phyloP scores from a whole-genome alignment of 2,113 vertebrate genomes.

The Atlantisia rogersi region DNA sequence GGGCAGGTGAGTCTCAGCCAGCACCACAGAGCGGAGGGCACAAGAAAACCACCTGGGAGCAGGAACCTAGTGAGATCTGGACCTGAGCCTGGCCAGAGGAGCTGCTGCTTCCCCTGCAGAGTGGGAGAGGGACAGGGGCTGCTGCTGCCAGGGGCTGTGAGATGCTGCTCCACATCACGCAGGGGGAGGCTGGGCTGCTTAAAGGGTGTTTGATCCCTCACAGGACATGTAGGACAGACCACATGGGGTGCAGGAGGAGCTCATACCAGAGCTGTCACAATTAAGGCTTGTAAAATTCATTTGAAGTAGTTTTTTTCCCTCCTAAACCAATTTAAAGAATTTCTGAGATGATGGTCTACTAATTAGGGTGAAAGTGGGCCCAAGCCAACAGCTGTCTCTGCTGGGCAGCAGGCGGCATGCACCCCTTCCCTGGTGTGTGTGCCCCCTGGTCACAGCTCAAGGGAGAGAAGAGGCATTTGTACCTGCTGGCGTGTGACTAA shows the following conservation, averaged over 20 bases:
- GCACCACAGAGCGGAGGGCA: background rate
- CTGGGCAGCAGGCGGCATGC: background rate
- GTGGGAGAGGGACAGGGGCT: background rate
- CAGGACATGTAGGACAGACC: background rate
- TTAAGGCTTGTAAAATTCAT: background rate
- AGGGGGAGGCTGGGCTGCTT: background rate
- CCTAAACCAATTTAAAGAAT: background rate
- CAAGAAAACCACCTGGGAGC: background rate
- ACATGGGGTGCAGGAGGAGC: rapidly evolving
- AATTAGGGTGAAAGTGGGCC: background rate
- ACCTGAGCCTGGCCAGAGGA: rapidly evolving
- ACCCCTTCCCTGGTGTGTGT: background rate
- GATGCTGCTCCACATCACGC: rapidly evolving
- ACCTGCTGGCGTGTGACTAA: background rate
- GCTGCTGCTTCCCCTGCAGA: background rate
- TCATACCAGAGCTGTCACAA: background rate
- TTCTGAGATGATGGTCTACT: background rate
- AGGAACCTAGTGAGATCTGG: background rate
- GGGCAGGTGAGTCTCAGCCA: background rate
- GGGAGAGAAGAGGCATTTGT: background rate
- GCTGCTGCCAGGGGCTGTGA: background rate
- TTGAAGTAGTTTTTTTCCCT: background rate
- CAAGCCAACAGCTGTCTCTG: background rate
- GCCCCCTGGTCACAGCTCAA: background rate
- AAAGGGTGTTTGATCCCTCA: background rate